Evolutionary conservation across 2,797 vertebrate genomes (phyloP).

Genomic region (Enteromius viviparus): DNA sequence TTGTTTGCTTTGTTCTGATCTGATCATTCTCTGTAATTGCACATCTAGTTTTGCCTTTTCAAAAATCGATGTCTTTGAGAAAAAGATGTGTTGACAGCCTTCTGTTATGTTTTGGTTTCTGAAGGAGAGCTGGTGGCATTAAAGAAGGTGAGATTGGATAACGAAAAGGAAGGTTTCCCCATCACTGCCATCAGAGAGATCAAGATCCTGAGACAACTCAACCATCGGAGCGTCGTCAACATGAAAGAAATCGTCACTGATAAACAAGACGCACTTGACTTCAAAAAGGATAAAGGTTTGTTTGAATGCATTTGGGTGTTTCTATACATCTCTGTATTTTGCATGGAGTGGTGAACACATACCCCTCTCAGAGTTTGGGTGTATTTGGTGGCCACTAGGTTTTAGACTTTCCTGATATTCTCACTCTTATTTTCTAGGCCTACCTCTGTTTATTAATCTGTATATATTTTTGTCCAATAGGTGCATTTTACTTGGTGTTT

Average conservation of each 20-base stretch:
- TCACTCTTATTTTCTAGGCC: neutral
- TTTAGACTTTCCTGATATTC: neutral
- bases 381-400: neutral
- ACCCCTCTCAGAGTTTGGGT: neutral
- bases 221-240: slow-evolving; percentile 97
- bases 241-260: slow-evolving; percentile 99
- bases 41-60: neutral
- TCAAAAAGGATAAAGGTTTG: slow-evolving; percentile 98
- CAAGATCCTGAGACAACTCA: slow-evolving; percentile 96
- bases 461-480: slow-evolving; percentile 65
- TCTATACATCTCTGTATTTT: neutral
- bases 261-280: slow-evolving; percentile 98
- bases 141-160: slow-evolving; percentile 98
- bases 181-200: slow-evolving; percentile 99
- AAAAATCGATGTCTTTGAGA: neutral
- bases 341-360: neutral
- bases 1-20: neutral
- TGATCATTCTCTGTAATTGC: neutral
- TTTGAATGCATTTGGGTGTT: neutral
- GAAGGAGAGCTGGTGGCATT: slow-evolving; percentile 94
- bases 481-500: slow-evolving; percentile 99
- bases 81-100: neutral
- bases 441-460: neutral
- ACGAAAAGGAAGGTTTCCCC: slow-evolving; percentile 98
- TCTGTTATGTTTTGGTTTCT: neutral